phyloP scores from a whole-genome alignment of 2,113 vertebrate species.

The Prolemur simus region DNA sequence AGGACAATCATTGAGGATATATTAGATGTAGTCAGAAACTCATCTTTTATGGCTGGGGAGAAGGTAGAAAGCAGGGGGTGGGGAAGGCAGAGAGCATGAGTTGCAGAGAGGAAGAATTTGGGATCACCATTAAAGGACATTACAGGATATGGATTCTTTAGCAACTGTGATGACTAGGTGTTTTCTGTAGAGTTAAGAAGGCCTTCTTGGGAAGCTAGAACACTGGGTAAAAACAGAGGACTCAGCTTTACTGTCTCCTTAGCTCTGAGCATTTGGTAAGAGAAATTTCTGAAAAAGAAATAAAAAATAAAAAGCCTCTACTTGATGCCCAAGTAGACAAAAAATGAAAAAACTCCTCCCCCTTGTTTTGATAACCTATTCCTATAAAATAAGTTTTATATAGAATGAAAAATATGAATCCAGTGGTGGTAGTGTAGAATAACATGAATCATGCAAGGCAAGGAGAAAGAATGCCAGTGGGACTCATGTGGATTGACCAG shows the following conservation, averaged over 20 bases:
- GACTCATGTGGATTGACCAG: no score
- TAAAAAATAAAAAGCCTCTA: not conserved
- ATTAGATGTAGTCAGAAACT: not conserved
- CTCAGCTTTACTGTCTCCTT: not conserved
- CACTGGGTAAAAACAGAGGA: not conserved
- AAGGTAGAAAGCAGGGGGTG: not conserved
- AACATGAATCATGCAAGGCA: no score
- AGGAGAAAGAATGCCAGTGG: not conserved
- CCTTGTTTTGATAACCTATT: not conserved
- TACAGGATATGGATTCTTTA: not conserved
- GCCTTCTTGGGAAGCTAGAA: not conserved
- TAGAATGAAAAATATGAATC: not conserved
- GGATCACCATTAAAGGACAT: not conserved
- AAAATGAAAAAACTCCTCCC: not conserved
- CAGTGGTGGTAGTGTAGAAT: not conserved
- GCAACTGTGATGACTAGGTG: not conserved
- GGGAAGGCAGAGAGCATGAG: not conserved
- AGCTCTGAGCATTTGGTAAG: not conserved
- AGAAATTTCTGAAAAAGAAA: not conserved
- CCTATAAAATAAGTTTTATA: not conserved
- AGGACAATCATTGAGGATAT: not conserved
- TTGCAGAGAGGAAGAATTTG: not conserved
- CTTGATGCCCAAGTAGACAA: not conserved
- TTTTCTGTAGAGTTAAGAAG: not conserved
- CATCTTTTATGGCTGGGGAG: fast-evolving